A percentile compares a stretch with the other conserved stretches of the same genome.
These are phyloP conservation scores for Glyptemys insculpta DNA, from an alignment of 2,797 vertebrate species.

Conservation along the genomic window DNA sequence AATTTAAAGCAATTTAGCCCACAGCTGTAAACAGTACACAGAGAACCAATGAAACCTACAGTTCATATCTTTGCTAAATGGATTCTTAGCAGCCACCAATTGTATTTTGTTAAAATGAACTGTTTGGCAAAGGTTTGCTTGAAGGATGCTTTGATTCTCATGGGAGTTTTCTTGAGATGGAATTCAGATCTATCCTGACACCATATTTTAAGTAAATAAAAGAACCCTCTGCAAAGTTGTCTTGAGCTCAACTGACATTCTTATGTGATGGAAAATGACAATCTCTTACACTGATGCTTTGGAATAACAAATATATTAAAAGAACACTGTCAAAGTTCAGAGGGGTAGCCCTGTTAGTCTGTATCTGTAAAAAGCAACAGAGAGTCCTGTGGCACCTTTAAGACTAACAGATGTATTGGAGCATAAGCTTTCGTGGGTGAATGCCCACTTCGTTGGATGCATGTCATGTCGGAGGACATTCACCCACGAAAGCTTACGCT, in stretches of 20 bases:
- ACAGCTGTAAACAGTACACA: neutral
- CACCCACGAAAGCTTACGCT: no score
- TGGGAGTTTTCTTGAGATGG: neutral
- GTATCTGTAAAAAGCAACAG: no score
- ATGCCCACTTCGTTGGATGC: no score
- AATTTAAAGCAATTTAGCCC: neutral
- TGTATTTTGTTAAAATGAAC: neutral
- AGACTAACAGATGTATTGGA: no score
- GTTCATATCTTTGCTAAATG: neutral
- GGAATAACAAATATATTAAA: neutral
- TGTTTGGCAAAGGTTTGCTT: neutral
- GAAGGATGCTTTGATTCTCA: neutral
- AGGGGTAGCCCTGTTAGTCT: no score
- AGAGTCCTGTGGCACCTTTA: no score
- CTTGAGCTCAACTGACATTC: slow-evolving; percentile 21
- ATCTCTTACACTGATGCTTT: slow-evolving; percentile 2
- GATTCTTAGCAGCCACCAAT: neutral
- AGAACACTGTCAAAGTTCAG: slow-evolving; percentile 4
- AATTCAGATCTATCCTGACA: neutral
- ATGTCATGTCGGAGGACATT: no score
- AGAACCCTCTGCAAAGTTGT: neutral
- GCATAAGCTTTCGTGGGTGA: no score
- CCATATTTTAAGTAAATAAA: neutral
- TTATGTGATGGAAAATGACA: slow-evolving; percentile 2
- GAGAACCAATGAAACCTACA: neutral